phyloP scores from a whole-genome alignment of 2,888 invertebrate species.

The Caenorhabditis japonica region DNA sequence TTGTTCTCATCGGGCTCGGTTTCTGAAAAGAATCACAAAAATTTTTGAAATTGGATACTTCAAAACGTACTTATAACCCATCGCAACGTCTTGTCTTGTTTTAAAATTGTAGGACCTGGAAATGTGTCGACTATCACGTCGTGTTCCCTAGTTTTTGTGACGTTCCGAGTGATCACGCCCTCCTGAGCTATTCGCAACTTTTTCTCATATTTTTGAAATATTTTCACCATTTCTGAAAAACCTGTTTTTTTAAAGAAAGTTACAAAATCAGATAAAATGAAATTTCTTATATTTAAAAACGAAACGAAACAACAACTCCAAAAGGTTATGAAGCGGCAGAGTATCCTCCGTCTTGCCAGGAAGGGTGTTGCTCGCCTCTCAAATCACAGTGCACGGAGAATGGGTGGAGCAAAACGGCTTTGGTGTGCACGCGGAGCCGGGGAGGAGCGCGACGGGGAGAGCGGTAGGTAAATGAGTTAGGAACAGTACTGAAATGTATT shows the following conservation, averaged over 20 bases:
- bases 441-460: too few species aligned
- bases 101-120: constrained; percentile 1
- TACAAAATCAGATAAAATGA: too few species aligned
- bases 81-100: neutral
- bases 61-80: constrained; percentile 14
- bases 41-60: neutral
- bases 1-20: neutral
- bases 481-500: too few species aligned
- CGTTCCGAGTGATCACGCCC: too few species aligned
- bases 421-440: too few species aligned
- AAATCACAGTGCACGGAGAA: constrained; percentile 20
- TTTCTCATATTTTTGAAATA: constrained; percentile 13
- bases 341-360: too few species aligned
- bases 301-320: too few species aligned
- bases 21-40: constrained; percentile 7
- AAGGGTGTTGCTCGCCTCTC: neutral
- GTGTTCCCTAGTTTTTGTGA: neutral
- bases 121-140: neutral
- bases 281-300: too few species aligned
- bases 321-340: too few species aligned
- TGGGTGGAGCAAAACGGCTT: neutral
- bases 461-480: too few species aligned
- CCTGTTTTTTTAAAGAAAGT: neutral
- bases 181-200: neutral
- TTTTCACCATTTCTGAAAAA: constrained; percentile 2